A percentile compares a stretch with the other conserved stretches of the same genome.
Conservation (phyloP, 2,888 invertebrate genomes). For the Acrobasis consociella region DNA sequence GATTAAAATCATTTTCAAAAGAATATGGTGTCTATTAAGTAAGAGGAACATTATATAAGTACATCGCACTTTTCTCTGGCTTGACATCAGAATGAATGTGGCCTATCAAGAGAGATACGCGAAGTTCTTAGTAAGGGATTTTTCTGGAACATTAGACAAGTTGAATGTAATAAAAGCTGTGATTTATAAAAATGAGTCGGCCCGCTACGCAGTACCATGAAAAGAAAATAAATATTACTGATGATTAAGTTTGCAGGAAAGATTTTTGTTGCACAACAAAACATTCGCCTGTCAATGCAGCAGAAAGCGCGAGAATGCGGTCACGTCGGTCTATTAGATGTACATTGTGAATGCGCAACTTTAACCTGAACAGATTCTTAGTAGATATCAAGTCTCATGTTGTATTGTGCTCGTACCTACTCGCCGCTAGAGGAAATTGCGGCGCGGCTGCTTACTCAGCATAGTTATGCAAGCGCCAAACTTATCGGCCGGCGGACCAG, state of each 20-base stretch:
- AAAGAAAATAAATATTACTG: conserved; percentile 25
- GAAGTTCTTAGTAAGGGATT: conserved; percentile 32
- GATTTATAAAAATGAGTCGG: conserved; percentile 21
- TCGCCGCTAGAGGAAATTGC: conserved; percentile 69
- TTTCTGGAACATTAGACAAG: conserved; percentile 42
- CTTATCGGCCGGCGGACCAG: conserved; percentile 29
- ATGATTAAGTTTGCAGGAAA: conserved; percentile 27
- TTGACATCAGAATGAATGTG: conserved; percentile 13
- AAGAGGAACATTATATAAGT: conserved; percentile 6
- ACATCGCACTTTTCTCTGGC: conserved; percentile 8
- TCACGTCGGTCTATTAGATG: conserved; percentile 62
- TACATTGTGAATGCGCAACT: conserved; percentile 73
- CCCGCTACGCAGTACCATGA: background rate
- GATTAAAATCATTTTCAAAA: background rate
- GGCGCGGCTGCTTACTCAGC: conserved; percentile 68
- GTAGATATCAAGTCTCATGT: conserved; percentile 61
- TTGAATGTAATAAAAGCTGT: conserved; percentile 41
- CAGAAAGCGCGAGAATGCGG: conserved; percentile 53
- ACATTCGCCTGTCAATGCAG: conserved; percentile 51
- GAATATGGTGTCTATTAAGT: background rate
- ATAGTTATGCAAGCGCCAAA: conserved; percentile 51
- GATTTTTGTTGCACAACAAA: background rate
- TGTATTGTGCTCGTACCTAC: conserved; percentile 47
- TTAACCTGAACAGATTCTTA: conserved; percentile 68
- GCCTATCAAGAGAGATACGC: conserved; percentile 21